These are phyloP conservation scores for Drosophila meridionalis DNA, from an alignment of 2,888 invertebrate species.

Conservation along the genomic window DNA sequence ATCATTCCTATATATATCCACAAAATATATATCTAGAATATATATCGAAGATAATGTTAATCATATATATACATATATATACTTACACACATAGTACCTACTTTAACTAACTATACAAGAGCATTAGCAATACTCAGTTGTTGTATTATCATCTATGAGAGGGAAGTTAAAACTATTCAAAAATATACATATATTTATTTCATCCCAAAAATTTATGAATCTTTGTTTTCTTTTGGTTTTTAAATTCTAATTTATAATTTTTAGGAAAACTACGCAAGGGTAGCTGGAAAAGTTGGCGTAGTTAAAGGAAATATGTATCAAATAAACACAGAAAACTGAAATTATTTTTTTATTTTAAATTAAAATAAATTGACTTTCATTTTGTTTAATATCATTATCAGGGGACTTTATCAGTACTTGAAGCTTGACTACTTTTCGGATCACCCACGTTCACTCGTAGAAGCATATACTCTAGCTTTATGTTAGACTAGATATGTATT, in stretches of 20 bases:
- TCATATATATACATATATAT: conserved; percentile 1
- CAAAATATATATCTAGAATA: conserved; percentile 1
- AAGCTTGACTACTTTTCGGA: background rate
- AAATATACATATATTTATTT: conserved; percentile 3
- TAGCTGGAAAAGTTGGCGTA: background rate
- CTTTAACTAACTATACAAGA: conserved; percentile 4
- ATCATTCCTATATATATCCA: conserved; percentile 18
- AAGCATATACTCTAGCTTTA: conserved; percentile 2
- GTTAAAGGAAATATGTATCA: background rate
- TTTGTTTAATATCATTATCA: background rate
- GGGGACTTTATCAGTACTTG: background rate
- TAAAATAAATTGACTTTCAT: background rate
- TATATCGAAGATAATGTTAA: conserved; percentile 11
- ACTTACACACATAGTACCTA: conserved; percentile 32
- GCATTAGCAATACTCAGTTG: conserved; percentile 20
- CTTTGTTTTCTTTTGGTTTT: background rate
- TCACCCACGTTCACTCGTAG: background rate
- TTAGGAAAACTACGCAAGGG: background rate
- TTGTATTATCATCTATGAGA: conserved; percentile 3
- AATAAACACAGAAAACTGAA: too few species aligned
- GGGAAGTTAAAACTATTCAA: background rate
- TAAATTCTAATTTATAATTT: background rate
- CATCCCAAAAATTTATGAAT: background rate
- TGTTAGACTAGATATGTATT: background rate
- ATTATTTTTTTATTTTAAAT: too few species aligned